Percentiles rank a stretch among this genome's conserved stretches.
Evolutionary conservation across 2,113 vertebrate species (phyloP).

Genomic region (Eublepharis macularius): DNA sequence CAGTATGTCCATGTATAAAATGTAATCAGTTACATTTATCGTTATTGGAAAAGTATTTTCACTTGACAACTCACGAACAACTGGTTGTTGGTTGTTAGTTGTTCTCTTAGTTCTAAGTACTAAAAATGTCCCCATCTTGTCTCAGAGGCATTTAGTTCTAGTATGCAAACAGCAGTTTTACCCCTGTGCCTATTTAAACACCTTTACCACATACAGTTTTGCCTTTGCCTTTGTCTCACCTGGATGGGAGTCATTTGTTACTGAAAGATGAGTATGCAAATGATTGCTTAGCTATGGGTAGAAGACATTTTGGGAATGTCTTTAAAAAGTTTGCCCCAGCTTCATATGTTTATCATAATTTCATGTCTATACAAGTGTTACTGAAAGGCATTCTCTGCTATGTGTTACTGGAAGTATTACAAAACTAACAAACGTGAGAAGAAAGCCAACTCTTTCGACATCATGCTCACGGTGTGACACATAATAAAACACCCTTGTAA

Average conservation of each 20-base stretch:
- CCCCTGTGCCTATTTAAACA: no score
- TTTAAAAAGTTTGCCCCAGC: conserved; percentile 78
- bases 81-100: no score
- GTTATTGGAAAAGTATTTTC: not conserved
- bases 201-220: no score
- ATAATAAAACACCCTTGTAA: conserved; percentile 28
- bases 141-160: no score
- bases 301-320: conserved; percentile 70
- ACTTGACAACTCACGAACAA: no score
- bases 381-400: conserved; percentile 69
- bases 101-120: no score
- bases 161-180: no score
- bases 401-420: conserved; percentile 70
- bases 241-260: no score
- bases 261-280: conserved; percentile 5
- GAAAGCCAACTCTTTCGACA: conserved; percentile 49
- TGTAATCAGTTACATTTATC: conserved; percentile 4
- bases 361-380: conserved; percentile 68
- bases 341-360: conserved; percentile 69
- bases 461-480: conserved; percentile 44
- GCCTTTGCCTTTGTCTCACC: no score
- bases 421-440: conserved; percentile 40
- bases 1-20: conserved; percentile 36
- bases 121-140: no score
- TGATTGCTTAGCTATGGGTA: conserved; percentile 41